A percentile compares a stretch with the other conserved stretches of the same genome.
phyloP scores from a whole-genome alignment of 2,113 vertebrate species.

The Cepphus grylle region DNA sequence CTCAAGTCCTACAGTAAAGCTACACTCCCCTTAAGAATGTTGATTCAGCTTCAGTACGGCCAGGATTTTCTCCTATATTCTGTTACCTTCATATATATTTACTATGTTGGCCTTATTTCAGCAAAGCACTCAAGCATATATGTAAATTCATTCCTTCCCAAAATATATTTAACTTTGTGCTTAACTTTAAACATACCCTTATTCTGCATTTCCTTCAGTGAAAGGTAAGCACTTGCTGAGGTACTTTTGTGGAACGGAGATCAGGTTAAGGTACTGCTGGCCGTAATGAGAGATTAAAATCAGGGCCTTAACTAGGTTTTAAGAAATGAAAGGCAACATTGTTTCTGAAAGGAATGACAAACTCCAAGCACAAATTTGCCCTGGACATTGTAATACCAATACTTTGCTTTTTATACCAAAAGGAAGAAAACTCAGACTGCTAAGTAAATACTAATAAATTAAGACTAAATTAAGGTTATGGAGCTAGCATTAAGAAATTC shows the following conservation, averaged over 20 bases:
- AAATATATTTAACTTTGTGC: neutral
- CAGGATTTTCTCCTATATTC: neutral
- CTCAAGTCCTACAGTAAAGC: neutral
- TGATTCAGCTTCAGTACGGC: neutral
- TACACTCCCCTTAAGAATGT: neutral
- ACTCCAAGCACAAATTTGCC: neutral
- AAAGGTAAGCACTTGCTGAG: neutral
- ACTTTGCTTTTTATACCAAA: neutral
- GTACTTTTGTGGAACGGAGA: neutral
- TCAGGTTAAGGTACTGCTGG: neutral
- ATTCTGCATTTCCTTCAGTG: neutral
- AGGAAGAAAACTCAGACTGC: neutral
- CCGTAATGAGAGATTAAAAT: neutral
- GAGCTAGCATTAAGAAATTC: neutral
- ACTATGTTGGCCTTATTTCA: neutral
- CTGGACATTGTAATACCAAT: neutral
- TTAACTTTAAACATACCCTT: neutral
- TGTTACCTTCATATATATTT: neutral
- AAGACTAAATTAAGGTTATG: neutral
- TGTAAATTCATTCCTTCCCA: neutral
- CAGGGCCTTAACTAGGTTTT: neutral
- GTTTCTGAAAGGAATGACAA: neutral
- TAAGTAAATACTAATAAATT: neutral
- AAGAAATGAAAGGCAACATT: neutral
- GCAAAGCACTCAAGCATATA: neutral